Evolutionary conservation across 2,113 vertebrate species (phyloP).

Genomic region (Himantopus leucocephalus): DNA sequence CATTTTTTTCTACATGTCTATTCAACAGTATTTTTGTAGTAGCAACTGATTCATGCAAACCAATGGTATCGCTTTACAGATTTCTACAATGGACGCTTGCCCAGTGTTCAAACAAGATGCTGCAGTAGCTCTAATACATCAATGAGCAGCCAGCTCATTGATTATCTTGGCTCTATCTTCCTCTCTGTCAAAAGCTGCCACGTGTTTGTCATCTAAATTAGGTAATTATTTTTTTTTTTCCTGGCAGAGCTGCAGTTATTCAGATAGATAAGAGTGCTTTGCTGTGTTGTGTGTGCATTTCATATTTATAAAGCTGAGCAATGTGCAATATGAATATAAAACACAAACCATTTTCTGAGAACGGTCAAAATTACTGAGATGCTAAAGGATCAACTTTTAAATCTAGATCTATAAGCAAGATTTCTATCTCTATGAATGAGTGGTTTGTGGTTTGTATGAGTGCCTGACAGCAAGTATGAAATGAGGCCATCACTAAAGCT

Average conservation of each 20-base stretch:
- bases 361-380: neutral
- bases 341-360: neutral
- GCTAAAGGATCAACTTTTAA: neutral
- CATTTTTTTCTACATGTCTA: neutral
- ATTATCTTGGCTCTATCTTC: neutral
- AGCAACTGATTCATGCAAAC: accelerated
- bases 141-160: neutral
- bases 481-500: neutral
- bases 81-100: neutral
- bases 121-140: neutral
- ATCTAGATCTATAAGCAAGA: neutral
- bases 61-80: neutral
- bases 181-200: neutral
- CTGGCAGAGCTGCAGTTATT: neutral
- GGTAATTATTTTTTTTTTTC: neutral
- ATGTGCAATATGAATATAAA: neutral
- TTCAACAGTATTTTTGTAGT: neutral
- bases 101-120: neutral
- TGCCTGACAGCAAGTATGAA: neutral
- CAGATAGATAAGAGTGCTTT: neutral
- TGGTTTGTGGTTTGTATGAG: neutral
- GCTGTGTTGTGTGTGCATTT: neutral
- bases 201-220: neutral
- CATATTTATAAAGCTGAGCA: neutral
- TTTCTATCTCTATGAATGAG: neutral